Base-by-base conservation (phyloP, 1,140 invertebrate genomes). In the Branchinecta lynchi region DNA sequence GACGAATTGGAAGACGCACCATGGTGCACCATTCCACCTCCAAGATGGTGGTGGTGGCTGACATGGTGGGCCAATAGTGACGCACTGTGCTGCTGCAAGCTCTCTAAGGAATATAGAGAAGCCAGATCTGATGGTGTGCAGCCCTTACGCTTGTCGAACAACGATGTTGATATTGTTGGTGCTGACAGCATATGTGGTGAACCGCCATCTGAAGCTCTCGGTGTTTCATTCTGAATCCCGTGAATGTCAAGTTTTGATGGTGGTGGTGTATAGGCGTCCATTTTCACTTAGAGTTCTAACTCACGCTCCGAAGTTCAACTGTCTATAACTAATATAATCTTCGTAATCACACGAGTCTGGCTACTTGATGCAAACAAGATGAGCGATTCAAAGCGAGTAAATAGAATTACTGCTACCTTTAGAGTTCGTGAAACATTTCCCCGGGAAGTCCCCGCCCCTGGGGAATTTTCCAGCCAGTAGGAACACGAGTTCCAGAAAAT, bases 371-470 rank as follows among this genome's bases (percentile, higher is more conserved):
- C 51, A 60, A 60, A 60, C 51, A 60, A 60, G 51, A 60, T 60
- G 51, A 60, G 51, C 12, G 51, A 60, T 60, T 60, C 51, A 60
- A 60, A 60, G 51, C 51, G 51, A 60, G 51, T 60, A 60, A 60
- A 60, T 60, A 60, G 51, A 60, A 60, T 60, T 60, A 60, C 51
- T 60, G 51, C 51, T 60, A 60, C 51, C 51, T 60, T 60, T 60
- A 60, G 51, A 60, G 51, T 60, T 60, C 51, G 12, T 60, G 17
- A 60, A 60, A 60, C 51, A 60, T 60, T 60, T 60, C 17, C 51
- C 51, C 51, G 12, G 17, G 17, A 60, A 15, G 12, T 60, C 51
- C 51, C 12, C 51, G 51, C 51, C 51, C 51, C 51, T 60, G 12
- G 51, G 51, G 51, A 60, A 60, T 60, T 60, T 60, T 20, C 12